Percentiles rank a stretch among this genome's conserved stretches.
These are phyloP conservation scores for Neodon shergylaensis DNA, from an alignment of 2,113 vertebrate species.

Conservation along the genomic window DNA sequence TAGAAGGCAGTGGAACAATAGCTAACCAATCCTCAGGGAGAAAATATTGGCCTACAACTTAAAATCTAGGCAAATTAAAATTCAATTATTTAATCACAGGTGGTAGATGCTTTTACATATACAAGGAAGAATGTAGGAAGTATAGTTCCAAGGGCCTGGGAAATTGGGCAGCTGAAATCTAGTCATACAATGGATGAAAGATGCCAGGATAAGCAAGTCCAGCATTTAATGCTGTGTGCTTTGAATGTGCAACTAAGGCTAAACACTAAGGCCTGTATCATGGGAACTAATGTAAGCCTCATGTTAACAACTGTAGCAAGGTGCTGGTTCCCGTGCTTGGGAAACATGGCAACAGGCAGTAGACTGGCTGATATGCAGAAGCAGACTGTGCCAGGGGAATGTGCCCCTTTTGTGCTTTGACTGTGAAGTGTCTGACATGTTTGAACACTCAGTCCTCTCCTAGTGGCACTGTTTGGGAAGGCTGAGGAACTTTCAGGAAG, in stretches of 20 bases:
- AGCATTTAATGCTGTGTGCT: not conserved
- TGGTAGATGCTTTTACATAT: slow-evolving; percentile 22
- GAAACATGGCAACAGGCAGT: not conserved
- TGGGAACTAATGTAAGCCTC: not conserved
- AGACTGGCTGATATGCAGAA: not conserved
- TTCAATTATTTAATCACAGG: not conserved
- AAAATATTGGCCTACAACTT: not conserved
- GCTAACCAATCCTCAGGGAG: not conserved
- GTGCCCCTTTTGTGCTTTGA: not conserved
- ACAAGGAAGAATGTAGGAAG: not conserved
- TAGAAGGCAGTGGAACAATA: not conserved
- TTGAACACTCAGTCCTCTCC: not conserved
- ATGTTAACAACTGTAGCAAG: not conserved
- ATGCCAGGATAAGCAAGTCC: not conserved
- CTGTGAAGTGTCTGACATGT: not conserved
- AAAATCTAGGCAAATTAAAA: slow-evolving; percentile 17
- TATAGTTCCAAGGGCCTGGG: not conserved
- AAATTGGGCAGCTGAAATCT: not conserved
- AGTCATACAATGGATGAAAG: not conserved
- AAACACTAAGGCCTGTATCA: not conserved
- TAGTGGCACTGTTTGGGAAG: not conserved
- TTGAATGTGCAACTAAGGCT: not conserved
- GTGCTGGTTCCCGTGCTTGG: not conserved
- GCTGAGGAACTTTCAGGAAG: not conserved
- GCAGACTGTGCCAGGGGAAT: not conserved